A percentile compares a stretch with the other conserved stretches of the same genome.
phyloP scores from a whole-genome alignment of 2,888 invertebrate species.

The Oscheius onirici region DNA sequence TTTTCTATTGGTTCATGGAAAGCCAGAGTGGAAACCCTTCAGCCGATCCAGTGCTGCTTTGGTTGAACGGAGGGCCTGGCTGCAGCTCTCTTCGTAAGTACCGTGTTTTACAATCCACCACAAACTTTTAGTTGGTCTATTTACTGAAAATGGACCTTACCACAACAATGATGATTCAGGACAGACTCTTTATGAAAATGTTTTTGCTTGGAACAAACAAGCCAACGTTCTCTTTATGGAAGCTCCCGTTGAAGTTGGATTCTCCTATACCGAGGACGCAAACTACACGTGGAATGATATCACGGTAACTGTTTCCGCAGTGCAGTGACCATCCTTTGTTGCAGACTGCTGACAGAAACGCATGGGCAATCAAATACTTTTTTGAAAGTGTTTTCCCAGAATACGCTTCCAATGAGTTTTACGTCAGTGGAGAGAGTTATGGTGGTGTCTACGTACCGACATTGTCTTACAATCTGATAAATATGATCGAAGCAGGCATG shows the following conservation, averaged over 20 bases:
- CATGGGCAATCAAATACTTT: constrained; percentile 73
- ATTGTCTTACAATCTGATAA: constrained; percentile 38
- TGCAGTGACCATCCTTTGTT: constrained; percentile 17
- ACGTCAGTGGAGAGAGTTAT: constrained; percentile 64
- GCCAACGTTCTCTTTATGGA: constrained; percentile 75
- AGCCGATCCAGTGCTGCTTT: constrained; percentile 71
- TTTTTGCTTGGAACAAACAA: constrained; percentile 71
- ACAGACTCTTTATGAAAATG: constrained; percentile 63
- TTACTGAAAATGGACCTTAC: constrained; percentile 61
- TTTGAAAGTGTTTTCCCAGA: constrained; percentile 73
- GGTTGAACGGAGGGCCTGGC: constrained; percentile 75
- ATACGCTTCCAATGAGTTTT: constrained; percentile 73
- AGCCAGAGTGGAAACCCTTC: constrained; percentile 66
- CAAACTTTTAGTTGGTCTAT: constrained; percentile 42
- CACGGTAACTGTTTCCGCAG: constrained; percentile 36
- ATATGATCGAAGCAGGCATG: constrained; percentile 41
- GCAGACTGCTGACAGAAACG: constrained; percentile 73
- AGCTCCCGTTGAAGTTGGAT: constrained; percentile 75
- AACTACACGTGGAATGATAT: constrained; percentile 47
- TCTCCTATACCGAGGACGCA: constrained; percentile 73
- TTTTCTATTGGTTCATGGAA: constrained; percentile 56
- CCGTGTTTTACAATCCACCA: constrained; percentile 55
- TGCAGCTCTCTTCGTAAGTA: constrained; percentile 72
- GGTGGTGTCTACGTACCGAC: constrained; percentile 55
- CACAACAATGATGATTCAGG: constrained; percentile 61